phyloP scores from a whole-genome alignment of 1,140 invertebrate species.

The Drosophila pachea region DNA sequence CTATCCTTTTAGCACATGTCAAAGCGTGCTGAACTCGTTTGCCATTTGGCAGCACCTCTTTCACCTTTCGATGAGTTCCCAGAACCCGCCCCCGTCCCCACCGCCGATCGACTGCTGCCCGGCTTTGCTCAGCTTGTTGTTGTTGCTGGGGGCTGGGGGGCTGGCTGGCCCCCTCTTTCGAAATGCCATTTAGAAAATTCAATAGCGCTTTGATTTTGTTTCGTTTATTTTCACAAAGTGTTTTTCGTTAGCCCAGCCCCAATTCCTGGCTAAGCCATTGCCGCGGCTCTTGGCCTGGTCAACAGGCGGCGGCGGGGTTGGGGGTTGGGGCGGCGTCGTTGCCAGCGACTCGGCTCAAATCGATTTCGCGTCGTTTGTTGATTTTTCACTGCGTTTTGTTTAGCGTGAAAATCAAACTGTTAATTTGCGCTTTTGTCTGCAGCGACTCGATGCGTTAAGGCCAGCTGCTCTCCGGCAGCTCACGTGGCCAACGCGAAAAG shows the following conservation, averaged over 20 bases:
- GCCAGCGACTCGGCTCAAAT: slow-evolving; percentile 45
- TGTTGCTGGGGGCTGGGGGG: no score
- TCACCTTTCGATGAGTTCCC: slow-evolving; percentile 64
- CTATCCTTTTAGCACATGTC: slow-evolving; percentile 74
- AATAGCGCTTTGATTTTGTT: slow-evolving; percentile 76
- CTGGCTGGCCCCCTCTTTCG: slow-evolving; percentile 54
- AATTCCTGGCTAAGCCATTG: neutral
- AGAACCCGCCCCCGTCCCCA: slow-evolving; percentile 36
- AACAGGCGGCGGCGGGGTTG: no score
- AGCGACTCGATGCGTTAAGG: slow-evolving; percentile 31
- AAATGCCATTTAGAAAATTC: slow-evolving; percentile 75
- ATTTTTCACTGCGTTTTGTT: slow-evolving; percentile 75
- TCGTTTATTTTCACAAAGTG: slow-evolving; percentile 74
- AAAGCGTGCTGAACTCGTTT: slow-evolving; percentile 71
- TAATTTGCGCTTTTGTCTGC: slow-evolving; percentile 76
- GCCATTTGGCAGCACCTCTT: slow-evolving; percentile 69
- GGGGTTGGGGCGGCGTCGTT: slow-evolving; percentile 22
- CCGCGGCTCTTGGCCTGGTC: no score
- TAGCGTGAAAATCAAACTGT: slow-evolving; percentile 74
- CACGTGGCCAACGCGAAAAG: slow-evolving; percentile 48
- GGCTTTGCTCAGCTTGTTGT: slow-evolving; percentile 25
- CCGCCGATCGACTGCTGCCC: slow-evolving; percentile 2
- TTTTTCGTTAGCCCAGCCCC: slow-evolving; percentile 31
- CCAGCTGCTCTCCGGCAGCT: neutral
- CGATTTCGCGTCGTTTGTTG: slow-evolving; percentile 71